Evolutionary conservation across 2,113 vertebrate genomes (phyloP).

Genomic region (Bombycilla garrulus): DNA sequence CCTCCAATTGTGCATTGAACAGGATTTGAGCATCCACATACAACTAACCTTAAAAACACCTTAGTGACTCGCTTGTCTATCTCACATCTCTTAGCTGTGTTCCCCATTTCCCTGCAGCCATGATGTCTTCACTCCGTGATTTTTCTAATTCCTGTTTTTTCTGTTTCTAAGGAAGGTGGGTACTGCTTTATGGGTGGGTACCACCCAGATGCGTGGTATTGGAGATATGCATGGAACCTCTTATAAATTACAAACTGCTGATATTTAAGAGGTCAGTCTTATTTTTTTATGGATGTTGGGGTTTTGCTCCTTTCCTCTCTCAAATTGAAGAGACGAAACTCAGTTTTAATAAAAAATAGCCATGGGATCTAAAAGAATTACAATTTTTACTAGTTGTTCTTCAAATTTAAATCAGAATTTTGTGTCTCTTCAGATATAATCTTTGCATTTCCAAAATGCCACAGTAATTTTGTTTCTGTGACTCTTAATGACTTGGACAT

Average conservation of each 20-base stretch:
- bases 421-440: background rate
- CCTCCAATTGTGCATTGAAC: rapidly evolving
- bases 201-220: background rate
- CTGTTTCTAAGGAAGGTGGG: background rate
- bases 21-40: background rate
- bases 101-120: background rate
- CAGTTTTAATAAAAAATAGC: background rate
- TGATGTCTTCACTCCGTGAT: background rate
- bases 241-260: background rate
- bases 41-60: background rate
- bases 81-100: background rate
- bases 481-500: background rate
- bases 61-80: background rate
- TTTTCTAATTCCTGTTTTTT: background rate
- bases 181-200: background rate
- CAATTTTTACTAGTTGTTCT: background rate
- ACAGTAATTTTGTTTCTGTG: background rate
- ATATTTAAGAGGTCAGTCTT: background rate
- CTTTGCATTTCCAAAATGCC: background rate
- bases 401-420: background rate
- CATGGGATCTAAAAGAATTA: background rate
- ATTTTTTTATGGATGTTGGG: background rate
- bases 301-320: background rate
- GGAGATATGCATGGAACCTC: background rate
- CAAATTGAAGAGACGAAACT: background rate